Percentiles rank a stretch among this genome's conserved stretches.
Evolutionary conservation across 1,140 invertebrate genomes (phyloP).

Genomic region (Dryas iulia): DNA sequence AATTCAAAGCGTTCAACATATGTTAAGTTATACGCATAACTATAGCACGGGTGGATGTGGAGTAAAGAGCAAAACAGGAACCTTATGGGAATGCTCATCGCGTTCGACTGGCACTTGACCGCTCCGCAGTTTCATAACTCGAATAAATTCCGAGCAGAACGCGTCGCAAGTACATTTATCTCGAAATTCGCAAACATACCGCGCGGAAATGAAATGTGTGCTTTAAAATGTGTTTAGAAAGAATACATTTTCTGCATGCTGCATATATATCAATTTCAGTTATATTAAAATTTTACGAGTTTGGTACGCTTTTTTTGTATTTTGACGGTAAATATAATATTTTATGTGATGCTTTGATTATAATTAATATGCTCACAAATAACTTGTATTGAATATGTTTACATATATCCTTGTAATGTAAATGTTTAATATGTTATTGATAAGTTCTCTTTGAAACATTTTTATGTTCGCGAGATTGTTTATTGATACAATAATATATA

Average conservation of each 20-base stretch:
- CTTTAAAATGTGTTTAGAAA: slow-evolving; percentile 9
- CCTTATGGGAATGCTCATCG: slow-evolving; percentile 16
- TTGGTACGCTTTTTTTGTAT: neutral
- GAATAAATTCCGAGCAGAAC: slow-evolving; percentile 15
- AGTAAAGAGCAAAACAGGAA: neutral
- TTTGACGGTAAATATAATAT: neutral
- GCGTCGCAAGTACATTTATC: slow-evolving; percentile 15
- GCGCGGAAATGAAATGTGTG: slow-evolving; percentile 17
- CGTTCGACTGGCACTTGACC: slow-evolving; percentile 12
- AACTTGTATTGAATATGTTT: neutral
- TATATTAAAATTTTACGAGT: neutral
- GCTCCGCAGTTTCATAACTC: slow-evolving; percentile 12
- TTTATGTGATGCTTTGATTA: neutral
- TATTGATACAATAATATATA: too few relatives aligned
- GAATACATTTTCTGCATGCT: neutral
- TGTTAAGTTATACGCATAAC: neutral
- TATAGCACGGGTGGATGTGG: neutral
- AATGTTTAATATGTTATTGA: too few relatives aligned
- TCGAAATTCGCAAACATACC: slow-evolving; percentile 17
- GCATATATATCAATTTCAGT: neutral
- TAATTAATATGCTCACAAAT: neutral
- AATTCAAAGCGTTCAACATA: neutral
- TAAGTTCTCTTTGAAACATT: too few relatives aligned
- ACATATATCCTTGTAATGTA: neutral
- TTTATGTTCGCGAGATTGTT: too few relatives aligned